Evolutionary conservation across 2,888 invertebrate species (phyloP).

Genomic region (Drosophila meridiana): DNA sequence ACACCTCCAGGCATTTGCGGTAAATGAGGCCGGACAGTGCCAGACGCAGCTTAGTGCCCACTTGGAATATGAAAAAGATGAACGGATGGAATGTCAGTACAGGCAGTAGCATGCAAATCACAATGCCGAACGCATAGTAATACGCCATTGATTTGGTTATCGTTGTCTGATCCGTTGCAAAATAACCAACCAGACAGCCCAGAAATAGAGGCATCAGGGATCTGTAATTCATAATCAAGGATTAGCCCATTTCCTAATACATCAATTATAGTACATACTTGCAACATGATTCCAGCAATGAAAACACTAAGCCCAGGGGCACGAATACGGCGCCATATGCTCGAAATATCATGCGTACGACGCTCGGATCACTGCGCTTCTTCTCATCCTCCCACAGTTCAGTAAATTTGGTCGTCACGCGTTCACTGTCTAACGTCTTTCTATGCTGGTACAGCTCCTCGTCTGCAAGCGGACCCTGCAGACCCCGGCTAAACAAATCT

Average conservation of each 20-base stretch:
- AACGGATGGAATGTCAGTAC: conserved; percentile 90
- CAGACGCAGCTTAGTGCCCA: conserved; percentile 90
- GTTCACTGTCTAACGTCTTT: conserved; percentile 86
- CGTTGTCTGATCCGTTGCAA: conserved; percentile 86
- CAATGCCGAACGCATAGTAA: conserved; percentile 88
- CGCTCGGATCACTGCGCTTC: conserved; percentile 84
- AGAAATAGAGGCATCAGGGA: conserved; percentile 88
- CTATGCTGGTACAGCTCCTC: conserved; percentile 87
- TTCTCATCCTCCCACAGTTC: conserved; percentile 84
- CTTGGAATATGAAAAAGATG: conserved; percentile 89
- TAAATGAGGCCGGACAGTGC: conserved; percentile 91
- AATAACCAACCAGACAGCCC: conserved; percentile 89
- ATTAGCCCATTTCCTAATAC: conserved; percentile 5
- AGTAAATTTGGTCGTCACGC: conserved; percentile 85
- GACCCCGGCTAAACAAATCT: conserved; percentile 86
- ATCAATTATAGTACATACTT: conserved; percentile 70
- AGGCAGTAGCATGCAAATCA: conserved; percentile 86
- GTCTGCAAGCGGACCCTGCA: conserved; percentile 86
- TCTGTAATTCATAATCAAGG: conserved; percentile 83
- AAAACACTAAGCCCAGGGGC: conserved; percentile 78
- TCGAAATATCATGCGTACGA: conserved; percentile 84
- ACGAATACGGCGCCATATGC: conserved; percentile 85
- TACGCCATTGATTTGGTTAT: conserved; percentile 87
- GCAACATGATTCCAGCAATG: conserved; percentile 78
- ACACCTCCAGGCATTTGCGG: conserved; percentile 89